Base-by-base conservation (phyloP, 2,797 vertebrate genomes). In the Sternotherus odoratus region DNA sequence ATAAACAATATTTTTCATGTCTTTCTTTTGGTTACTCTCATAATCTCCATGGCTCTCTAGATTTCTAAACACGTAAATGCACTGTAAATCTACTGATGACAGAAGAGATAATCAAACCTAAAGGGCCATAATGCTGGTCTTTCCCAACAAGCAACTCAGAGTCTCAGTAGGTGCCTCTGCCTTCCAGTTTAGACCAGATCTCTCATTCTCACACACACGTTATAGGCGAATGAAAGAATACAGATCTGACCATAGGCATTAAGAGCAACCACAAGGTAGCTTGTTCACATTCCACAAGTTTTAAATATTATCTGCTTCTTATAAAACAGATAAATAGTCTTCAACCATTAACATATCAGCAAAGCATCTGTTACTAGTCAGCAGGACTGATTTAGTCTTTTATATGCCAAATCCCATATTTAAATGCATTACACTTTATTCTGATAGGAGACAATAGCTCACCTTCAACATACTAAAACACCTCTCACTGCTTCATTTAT, bases 11-110 rank as follows among this genome's bases (percentile, higher is more conserved):
- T 66, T 95, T 50, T 85, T 87, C 21, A 82, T 50, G 72, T 69
- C 33, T 83, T 5, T 33, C 48, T 85, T 84, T 88, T 54, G 82
- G 8, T 36, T 75, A 82, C n/a, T 77, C 11, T 26, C 8, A 90
- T 77, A 78, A 85, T 56, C 83, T 77, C 24, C 4, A 2, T 7
- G 23, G 4, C 26, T 79, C 57, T 74, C 89, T 3, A 51, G 6
- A 83, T 12, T 49, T 21, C n/a, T 51, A 46, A n/a, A 84, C 11
- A 83, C 10, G 95, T 87, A 93, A 92, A 92, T 12, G 75, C 12
- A 77, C 49, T 4, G 10, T 39, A 46, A 77, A 93, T 82, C 48
- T 66, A 51, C 30, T 87, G 72, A 77, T 86, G 77, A 82, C 79
- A 82, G 12, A 21, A 80, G 5, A 79, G 43, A 49, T 49, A 63